A percentile compares a stretch with the other conserved stretches of the same genome.
Evolutionary conservation across 2,888 invertebrate genomes (phyloP).

Genomic region (Apamea monoglypha): DNA sequence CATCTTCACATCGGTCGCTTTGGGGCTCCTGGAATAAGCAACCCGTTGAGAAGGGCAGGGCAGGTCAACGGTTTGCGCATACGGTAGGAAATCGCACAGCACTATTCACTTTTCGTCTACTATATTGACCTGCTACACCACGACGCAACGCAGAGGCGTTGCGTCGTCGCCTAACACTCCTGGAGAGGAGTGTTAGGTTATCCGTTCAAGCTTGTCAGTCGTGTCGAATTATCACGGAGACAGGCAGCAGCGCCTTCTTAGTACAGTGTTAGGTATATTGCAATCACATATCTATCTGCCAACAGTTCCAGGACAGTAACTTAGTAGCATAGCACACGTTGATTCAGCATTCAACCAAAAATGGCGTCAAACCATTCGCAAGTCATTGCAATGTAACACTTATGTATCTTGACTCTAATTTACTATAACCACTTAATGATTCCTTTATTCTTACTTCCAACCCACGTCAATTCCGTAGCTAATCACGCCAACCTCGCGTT

Average conservation of each 20-base stretch:
- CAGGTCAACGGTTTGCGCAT: not conserved
- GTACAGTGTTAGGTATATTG: not conserved
- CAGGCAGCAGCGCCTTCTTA: too few relatives aligned
- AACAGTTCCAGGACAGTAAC: not conserved
- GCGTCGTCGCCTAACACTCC: too few relatives aligned
- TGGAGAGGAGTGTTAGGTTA: not conserved
- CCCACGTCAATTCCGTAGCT: too few relatives aligned
- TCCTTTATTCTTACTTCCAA: too few relatives aligned
- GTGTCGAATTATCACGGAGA: not conserved
- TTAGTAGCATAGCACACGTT: not conserved
- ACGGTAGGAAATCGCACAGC: not conserved
- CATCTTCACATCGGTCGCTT: conserved; percentile 83
- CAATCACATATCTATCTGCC: not conserved
- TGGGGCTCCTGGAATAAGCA: conserved; percentile 77
- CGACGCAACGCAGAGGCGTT: not conserved
- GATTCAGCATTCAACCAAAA: not conserved
- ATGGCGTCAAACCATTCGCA: too few relatives aligned
- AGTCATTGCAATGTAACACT: too few relatives aligned
- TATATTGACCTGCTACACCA: not conserved
- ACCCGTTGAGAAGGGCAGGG: not conserved
- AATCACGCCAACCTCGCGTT: too few relatives aligned
- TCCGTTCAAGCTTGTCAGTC: not conserved
- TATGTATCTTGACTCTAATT: too few relatives aligned
- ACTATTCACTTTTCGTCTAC: not conserved
- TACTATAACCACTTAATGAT: too few relatives aligned